Evolutionary conservation across 1,140 invertebrate species (phyloP).

Genomic region (Diorhabda elongata): DNA sequence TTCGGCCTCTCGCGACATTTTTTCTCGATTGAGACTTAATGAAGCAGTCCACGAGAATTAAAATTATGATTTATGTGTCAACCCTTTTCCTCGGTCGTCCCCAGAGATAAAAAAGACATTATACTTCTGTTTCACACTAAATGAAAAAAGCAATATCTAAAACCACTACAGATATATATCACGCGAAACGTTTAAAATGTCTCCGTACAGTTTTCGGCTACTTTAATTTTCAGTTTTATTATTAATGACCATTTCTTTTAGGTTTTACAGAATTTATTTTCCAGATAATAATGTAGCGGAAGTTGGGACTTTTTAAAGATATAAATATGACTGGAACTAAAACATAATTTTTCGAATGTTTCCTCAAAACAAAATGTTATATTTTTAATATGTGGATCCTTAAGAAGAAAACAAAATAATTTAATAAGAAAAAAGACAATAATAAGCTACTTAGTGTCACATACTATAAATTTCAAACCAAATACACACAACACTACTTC

Average conservation of each 20-base stretch:
- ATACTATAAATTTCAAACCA: constrained; percentile 3
- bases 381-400: too few species aligned
- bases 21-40: constrained; percentile 23
- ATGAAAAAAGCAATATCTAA: constrained; percentile 35
- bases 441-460: background rate
- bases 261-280: constrained; percentile 13
- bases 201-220: constrained; percentile 23
- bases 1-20: constrained; percentile 7
- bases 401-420: too few species aligned
- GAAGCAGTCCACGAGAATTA: constrained; percentile 22
- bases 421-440: too few species aligned
- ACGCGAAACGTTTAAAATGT: constrained; percentile 25
- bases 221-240: constrained; percentile 28
- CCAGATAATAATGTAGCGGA: background rate
- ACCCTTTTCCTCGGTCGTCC: constrained; percentile 27
- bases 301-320: background rate
- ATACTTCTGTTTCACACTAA: constrained; percentile 24
- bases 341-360: too few species aligned
- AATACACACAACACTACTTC: constrained; percentile 24
- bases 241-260: constrained; percentile 25
- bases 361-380: too few species aligned
- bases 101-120: constrained; percentile 32
- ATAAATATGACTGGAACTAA: too few species aligned
- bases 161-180: constrained; percentile 30
- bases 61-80: constrained; percentile 27